A percentile compares a stretch with the other conserved stretches of the same genome.
These are phyloP conservation scores for Helleia helle DNA, from an alignment of 2,888 invertebrate genomes.

Conservation along the genomic window DNA sequence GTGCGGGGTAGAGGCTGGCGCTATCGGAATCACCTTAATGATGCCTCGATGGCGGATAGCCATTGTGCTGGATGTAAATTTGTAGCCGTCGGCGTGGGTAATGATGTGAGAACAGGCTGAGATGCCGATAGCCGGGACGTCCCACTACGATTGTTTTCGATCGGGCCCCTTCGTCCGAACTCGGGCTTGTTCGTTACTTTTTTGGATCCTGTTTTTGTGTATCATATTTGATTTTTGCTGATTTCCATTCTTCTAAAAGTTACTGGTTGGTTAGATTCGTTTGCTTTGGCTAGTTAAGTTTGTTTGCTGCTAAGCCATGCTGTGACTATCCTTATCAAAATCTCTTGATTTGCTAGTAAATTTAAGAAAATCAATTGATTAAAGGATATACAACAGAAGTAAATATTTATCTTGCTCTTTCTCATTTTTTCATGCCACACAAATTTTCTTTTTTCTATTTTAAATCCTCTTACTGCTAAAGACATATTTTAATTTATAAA, in stretches of 20 bases:
- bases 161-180: slow-evolving; percentile 16
- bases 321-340: no score
- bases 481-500: no score
- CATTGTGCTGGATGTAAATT: slow-evolving; percentile 75
- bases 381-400: no score
- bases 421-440: no score
- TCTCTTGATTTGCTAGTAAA: no score
- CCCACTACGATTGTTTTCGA: slow-evolving; percentile 15
- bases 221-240: slow-evolving; percentile 13
- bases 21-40: slow-evolving; percentile 75
- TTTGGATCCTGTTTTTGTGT: slow-evolving; percentile 16
- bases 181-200: slow-evolving; percentile 17
- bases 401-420: no score
- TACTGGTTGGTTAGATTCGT: no score
- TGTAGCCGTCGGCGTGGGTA: slow-evolving; percentile 75
- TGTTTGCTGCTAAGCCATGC: no score
- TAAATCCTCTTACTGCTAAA: no score
- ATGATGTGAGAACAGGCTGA: slow-evolving; percentile 75
- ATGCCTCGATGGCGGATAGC: slow-evolving; percentile 74
- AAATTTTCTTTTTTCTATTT: no score
- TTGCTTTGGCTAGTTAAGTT: no score
- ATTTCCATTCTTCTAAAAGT: background rate
- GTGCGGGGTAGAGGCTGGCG: slow-evolving; percentile 45
- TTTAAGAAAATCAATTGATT: no score
- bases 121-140: slow-evolving; percentile 40